Base-by-base conservation (phyloP, 2,113 vertebrate genomes). In the Eretmochelys imbricata region DNA sequence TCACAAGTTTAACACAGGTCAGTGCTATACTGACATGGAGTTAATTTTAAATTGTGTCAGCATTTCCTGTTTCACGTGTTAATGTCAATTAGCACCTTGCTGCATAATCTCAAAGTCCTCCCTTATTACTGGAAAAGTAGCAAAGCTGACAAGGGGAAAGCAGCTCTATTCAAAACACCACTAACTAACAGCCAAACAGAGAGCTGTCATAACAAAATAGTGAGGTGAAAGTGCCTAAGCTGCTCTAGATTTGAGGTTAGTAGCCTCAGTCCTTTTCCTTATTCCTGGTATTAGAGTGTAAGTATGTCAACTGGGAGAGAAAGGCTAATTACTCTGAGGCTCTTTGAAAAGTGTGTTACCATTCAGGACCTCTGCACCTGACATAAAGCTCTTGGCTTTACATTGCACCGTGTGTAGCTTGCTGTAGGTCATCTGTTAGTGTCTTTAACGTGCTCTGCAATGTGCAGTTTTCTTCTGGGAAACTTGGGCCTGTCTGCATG, bases 31-130 rank as follows among this genome's bases (percentile, higher is more conserved):
- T 94, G 93, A 95, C 93, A 97, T 90, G 90, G 59, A 96, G 93
- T 95, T 95, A 94, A 97, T 96, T 97, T 97, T 97, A 94, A 97
- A 97, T 91, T 93, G 96, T 97, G 97, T 98, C 98, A 98, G 96
- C 97, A 94, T 97, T 98, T 98, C 97, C 97, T 97, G 97, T 93
- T 92, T 93, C 76, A 91, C 97, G 90, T 83, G 89, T 93, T 86
- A 96, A 94, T 90, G 96, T 96, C 96, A 95, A 96, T 93, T 97
- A 97, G 95, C 97, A 98, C 97, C 92, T 97, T 96, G 95, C 97
- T 96, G 97, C 95, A 96, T 97, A 93, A 97, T 83, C 96, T 96
- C 93, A 89, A 89, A 95, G 93, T 93, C 94, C 93, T 95, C 94
- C 96, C 91, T 95, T 95, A 94, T 94, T 97, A 96, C 91, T 8